These are phyloP conservation scores for Dinothrombium tinctorium DNA, from an alignment of 1,140 invertebrate genomes.

Conservation along the genomic window DNA sequence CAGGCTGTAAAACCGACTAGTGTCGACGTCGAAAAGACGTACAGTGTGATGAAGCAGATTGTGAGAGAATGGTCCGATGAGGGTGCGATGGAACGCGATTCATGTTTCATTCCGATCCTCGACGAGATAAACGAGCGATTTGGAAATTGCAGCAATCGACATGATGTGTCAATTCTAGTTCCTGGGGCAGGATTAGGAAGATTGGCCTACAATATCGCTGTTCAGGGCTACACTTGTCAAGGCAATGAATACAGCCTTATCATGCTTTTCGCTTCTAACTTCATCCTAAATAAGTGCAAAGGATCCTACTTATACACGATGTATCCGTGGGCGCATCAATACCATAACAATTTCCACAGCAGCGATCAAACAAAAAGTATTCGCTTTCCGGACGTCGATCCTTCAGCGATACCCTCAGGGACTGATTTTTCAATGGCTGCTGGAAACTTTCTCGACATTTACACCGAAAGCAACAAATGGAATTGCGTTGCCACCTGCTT, in stretches of 20 bases:
- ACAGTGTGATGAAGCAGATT: constrained; percentile 78
- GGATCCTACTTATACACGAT: constrained; percentile 30
- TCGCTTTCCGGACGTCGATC: constrained; percentile 73
- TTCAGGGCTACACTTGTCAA: constrained; percentile 64
- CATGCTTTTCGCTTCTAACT: constrained; percentile 90
- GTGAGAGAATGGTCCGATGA: constrained; percentile 79
- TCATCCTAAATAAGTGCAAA: constrained; percentile 61
- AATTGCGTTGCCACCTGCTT: constrained; percentile 88
- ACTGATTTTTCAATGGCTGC: constrained; percentile 81
- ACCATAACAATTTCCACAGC: constrained; percentile 57
- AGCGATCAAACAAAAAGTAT: constrained; percentile 52
- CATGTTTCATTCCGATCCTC: constrained; percentile 76
- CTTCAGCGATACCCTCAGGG: constrained; percentile 36
- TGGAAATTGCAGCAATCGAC: constrained; percentile 1
- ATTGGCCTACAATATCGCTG: constrained; percentile 75
- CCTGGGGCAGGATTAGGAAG: constrained; percentile 83
- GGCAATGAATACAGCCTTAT: constrained; percentile 94
- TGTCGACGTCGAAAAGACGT: constrained; percentile 54
- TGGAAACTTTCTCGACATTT: constrained; percentile 73
- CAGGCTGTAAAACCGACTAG: constrained; percentile 9
- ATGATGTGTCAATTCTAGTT: constrained; percentile 47
- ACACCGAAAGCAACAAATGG: constrained; percentile 46
- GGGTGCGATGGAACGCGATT: constrained; percentile 50
- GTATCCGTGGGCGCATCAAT: constrained; percentile 83
- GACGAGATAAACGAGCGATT: constrained; percentile 39